Conservation (phyloP, 1,140 invertebrate species). For the Drosophila busckii region DNA sequence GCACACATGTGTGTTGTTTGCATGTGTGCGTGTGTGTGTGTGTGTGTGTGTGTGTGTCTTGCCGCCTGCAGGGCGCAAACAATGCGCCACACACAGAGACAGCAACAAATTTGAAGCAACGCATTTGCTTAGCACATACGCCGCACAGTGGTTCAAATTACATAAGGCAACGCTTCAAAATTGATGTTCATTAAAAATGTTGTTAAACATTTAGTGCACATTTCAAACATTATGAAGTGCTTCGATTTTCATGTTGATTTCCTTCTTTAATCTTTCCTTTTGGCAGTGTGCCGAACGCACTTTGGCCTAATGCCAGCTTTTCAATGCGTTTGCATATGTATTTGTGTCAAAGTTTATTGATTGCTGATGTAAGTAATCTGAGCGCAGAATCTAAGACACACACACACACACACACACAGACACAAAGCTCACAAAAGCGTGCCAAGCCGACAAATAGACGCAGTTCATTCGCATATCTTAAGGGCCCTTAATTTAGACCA, state of each 20-base stretch:
- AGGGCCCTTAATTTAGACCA: conserved; percentile 41
- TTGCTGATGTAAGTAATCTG: conserved; percentile 58
- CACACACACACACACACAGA: conserved; percentile 41
- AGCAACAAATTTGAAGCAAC: conserved; percentile 36
- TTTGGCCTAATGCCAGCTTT: conserved; percentile 50
- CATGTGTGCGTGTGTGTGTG: conserved; percentile 3
- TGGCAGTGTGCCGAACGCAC: conserved; percentile 47
- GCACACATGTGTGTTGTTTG: conserved; percentile 31
- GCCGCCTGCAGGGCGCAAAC: conserved; percentile 28
- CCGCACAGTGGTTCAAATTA: conserved; percentile 25
- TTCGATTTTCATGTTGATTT: no score
- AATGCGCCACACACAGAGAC: conserved; percentile 36
- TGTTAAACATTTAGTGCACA: no score
- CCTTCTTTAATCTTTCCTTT: neutral
- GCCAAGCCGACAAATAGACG: conserved; percentile 8
- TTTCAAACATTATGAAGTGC: no score
- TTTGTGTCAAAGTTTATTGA: conserved; percentile 51
- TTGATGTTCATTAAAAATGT: no score
- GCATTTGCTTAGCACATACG: conserved; percentile 31
- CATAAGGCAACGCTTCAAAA: neutral
- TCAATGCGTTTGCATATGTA: conserved; percentile 21
- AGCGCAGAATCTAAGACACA: conserved; percentile 46
- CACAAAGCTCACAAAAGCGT: conserved; percentile 27
- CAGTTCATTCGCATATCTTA: conserved; percentile 59
- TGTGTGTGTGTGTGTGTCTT: neutral